Evolutionary conservation across 2,888 invertebrate genomes (phyloP), one percentile per base, ranked within the genome.

Genomic region (Brachypalpus laphriformis): DNA sequence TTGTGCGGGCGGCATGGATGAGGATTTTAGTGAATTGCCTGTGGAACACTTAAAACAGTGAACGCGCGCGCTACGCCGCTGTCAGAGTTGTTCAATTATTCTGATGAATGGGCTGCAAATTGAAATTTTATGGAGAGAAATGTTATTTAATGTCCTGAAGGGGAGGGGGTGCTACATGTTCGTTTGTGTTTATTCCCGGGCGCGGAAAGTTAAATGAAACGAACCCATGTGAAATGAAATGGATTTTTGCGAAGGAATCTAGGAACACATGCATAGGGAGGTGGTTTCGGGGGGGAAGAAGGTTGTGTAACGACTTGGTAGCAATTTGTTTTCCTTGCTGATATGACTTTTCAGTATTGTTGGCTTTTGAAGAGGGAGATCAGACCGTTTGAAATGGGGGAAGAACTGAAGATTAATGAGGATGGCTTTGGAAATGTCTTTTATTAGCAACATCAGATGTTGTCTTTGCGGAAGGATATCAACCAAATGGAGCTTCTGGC

Each of bases 41-140:
- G 75, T 71, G 85, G 80, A 85, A 81, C 85, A 85, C 71, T 85
- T 81, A 81, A 85, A 81, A 85, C 70, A 75, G 70, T 61, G 70
- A 80, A 70, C 56, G 75, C 85, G 75, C 85, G 71, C 80, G 75
- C 68, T 74, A 74, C 49, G 82, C 63, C 72, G 66, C 80, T 81
- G 85, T 85, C 75, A 86, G 86, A 83, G 81, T 81, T 88, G 88
- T 87, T 88, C 88, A 88, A 88, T 88, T 88, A 88, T 88, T 88
- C 88, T 88, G 88, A 88, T 87, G 87, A 87, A 88, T 88, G 87
- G 88, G 87, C 87, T 88, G 88, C 87, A 88, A 87, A 87, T 87
- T 87, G 87, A 87, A 87, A 87, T 87, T 87, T 87, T 87, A 87
- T 87, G 87, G 87, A 85, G 87, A 85, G 87, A 87, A 78, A 76